Percentiles rank a stretch among this genome's conserved stretches.
Evolutionary conservation across 2,888 invertebrate species (phyloP).

Genomic region (Bellardia bayeri): DNA sequence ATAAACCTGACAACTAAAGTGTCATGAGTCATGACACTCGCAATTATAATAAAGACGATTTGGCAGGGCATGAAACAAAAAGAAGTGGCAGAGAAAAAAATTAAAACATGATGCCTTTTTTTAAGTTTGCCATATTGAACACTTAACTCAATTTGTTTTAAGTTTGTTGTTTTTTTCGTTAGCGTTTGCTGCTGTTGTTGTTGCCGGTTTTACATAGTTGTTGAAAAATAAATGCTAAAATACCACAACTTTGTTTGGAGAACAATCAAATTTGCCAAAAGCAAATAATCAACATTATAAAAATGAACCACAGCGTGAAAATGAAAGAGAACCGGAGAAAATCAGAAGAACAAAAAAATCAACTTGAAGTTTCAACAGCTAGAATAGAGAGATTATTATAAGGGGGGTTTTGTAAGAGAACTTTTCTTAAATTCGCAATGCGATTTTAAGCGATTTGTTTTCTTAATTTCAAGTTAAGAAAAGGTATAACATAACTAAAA

Average conservation of each 20-base stretch:
- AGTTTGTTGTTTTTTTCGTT: neutral
- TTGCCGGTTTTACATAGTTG: constrained; percentile 24
- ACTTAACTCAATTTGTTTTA: constrained; percentile 34
- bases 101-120: constrained; percentile 33
- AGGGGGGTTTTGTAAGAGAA: neutral
- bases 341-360: constrained; percentile 2
- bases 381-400: neutral
- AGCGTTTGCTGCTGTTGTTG: neutral
- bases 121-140: constrained; percentile 27
- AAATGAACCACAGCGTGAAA: constrained; percentile 68
- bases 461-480: no score
- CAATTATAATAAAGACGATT: constrained; percentile 66
- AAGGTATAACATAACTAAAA: no score
- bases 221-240: constrained; percentile 59
- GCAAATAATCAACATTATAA: constrained; percentile 67
- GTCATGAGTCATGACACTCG: constrained; percentile 68
- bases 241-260: constrained; percentile 59
- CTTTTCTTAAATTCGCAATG: no score
- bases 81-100: constrained; percentile 2
- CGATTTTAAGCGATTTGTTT: no score
- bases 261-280: constrained; percentile 70
- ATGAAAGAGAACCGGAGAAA: constrained; percentile 23
- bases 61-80: neutral
- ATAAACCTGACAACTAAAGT: constrained; percentile 73
- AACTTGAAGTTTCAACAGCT: constrained; percentile 43